Percentiles rank a stretch among this genome's conserved stretches.
Conservation (phyloP, 2,113 vertebrate genomes). For the Illadopsis cleaveri region DNA sequence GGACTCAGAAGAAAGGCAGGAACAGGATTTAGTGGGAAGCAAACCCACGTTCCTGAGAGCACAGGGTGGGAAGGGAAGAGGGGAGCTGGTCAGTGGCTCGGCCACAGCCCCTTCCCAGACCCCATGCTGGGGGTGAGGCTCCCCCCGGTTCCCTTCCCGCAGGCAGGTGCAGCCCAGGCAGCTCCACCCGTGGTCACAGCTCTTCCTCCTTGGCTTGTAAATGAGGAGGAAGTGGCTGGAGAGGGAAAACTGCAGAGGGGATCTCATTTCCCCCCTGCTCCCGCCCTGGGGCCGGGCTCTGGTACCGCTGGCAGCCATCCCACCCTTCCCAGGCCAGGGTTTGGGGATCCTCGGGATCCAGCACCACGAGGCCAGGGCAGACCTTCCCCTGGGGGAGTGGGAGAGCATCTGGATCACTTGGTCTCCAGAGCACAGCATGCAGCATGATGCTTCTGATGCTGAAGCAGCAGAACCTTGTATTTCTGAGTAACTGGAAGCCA, state of each 20-base stretch:
- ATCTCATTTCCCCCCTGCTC: not conserved
- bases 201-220: not conserved
- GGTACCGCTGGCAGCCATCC: not conserved
- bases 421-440: rapidly evolving
- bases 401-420: not conserved
- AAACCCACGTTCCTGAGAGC: not conserved
- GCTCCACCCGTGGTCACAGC: rapidly evolving
- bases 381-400: not conserved
- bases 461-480: not conserved
- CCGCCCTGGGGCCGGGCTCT: not conserved
- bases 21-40: not conserved
- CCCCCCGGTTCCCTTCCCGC: rapidly evolving
- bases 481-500: not conserved
- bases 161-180: not conserved
- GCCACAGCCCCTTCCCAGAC: not conserved
- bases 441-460: rapidly evolving
- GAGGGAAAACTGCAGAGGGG: not conserved
- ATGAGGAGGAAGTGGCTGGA: not conserved
- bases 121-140: rapidly evolving
- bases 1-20: not conserved
- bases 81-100: rapidly evolving
- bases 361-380: rapidly evolving
- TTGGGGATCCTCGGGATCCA: not conserved
- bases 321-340: rapidly evolving
- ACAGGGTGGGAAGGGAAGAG: not conserved